Percentiles rank a stretch among this genome's conserved stretches.
Evolutionary conservation across 2,888 invertebrate genomes (phyloP).

Genomic region (Gonocerus acuteangulatus): DNA sequence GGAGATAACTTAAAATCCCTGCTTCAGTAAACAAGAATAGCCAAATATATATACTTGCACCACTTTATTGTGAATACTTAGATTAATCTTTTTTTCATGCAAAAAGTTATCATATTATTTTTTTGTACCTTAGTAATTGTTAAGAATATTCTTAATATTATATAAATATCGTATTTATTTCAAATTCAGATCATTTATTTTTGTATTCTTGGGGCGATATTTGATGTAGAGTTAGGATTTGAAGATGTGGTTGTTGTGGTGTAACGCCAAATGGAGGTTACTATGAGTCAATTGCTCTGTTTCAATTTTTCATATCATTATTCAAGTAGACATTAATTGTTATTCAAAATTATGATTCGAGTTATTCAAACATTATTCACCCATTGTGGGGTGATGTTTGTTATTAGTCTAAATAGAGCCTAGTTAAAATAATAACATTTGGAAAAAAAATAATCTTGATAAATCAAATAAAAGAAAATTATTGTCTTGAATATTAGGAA

Average conservation of each 20-base stretch:
- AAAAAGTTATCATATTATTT: neutral
- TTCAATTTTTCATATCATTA: constrained; percentile 25
- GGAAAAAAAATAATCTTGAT: neutral
- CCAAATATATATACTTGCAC: no score
- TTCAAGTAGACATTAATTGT: constrained; percentile 3
- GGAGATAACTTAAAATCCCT: no score
- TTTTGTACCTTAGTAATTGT: neutral
- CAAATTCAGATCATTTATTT: neutral
- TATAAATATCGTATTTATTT: neutral
- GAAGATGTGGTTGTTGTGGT: constrained; percentile 7
- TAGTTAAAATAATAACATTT: constrained; percentile 15
- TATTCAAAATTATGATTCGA: constrained; percentile 4
- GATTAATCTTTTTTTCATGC: neutral
- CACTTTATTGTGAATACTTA: neutral
- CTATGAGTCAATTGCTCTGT: constrained; percentile 22
- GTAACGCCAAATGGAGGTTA: constrained; percentile 7
- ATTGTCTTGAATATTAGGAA: neutral
- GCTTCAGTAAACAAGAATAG: no score
- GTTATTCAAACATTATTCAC: neutral
- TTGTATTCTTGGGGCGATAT: neutral
- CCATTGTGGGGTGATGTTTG: constrained; percentile 10
- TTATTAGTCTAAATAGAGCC: constrained; percentile 12
- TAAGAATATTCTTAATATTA: neutral
- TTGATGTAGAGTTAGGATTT: constrained; percentile 8
- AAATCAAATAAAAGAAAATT: neutral